Percentiles rank a stretch among this genome's conserved stretches.
These are phyloP conservation scores for Meriones psammophilus DNA, from an alignment of 2,797 vertebrate species.

Conservation along the genomic window DNA sequence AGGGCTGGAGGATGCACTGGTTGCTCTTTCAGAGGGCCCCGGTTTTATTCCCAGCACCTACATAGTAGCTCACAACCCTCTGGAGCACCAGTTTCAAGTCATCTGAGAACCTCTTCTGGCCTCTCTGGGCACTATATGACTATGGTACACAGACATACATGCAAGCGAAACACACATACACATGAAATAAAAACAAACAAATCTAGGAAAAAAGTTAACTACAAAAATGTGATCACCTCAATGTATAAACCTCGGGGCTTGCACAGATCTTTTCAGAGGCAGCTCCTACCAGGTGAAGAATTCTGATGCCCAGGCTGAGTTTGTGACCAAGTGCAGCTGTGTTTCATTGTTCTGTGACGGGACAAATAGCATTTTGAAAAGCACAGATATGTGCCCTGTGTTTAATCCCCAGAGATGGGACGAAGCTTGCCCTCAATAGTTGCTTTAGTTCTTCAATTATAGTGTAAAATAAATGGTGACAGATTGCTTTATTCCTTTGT, in stretches of 20 bases:
- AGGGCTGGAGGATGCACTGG: not conserved
- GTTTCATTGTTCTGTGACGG: constrained; percentile 29
- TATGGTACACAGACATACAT: not conserved
- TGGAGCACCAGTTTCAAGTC: too few species aligned
- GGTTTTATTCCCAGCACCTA: not conserved
- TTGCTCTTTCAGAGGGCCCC: not conserved
- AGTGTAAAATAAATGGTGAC: constrained; percentile 61
- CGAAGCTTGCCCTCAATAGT: not conserved
- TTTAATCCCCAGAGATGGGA: constrained; percentile 42
- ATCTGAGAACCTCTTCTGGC: not conserved
- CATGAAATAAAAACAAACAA: not conserved
- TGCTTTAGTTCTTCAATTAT: constrained; percentile 58
- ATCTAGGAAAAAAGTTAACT: not conserved
- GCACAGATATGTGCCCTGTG: not conserved
- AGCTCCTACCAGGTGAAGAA: not conserved
- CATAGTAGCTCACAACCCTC: not conserved
- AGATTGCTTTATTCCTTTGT: constrained; percentile 67
- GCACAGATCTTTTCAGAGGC: not conserved
- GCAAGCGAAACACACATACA: not conserved
- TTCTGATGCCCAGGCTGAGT: not conserved
- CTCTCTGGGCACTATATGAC: not conserved
- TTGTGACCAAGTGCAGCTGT: not conserved
- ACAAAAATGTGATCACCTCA: not conserved
- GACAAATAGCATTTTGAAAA: not conserved
- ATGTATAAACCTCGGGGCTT: not conserved